Evolutionary conservation across 2,113 vertebrate species (phyloP).

Genomic region (Pseudolaguvia tuberculata): DNA sequence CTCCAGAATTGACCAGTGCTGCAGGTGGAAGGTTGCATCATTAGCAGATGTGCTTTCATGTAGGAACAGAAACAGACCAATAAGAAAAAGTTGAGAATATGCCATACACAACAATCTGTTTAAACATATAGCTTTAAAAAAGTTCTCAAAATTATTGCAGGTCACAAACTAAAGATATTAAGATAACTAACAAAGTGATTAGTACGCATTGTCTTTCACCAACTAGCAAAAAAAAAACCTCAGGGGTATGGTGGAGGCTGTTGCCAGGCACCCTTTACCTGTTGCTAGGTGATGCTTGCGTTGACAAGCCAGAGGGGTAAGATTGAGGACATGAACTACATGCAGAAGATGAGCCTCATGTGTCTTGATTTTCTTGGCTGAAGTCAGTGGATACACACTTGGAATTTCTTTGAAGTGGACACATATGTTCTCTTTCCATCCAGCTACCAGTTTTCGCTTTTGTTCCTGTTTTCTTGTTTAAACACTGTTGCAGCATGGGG

Average conservation of each 20-base stretch:
- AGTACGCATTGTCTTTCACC: slow-evolving; percentile 29
- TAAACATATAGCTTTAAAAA: neutral
- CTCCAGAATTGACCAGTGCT: neutral
- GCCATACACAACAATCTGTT: neutral
- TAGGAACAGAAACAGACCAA: neutral
- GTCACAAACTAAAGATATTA: slow-evolving; percentile 19
- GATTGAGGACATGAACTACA: slow-evolving; percentile 43
- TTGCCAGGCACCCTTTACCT: slow-evolving; percentile 61
- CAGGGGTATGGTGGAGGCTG: slow-evolving; percentile 43
- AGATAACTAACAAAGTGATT: slow-evolving; percentile 31
- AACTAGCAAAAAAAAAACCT: slow-evolving; percentile 29
- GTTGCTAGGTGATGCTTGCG: slow-evolving; percentile 62
- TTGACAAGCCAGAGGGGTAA: slow-evolving; percentile 43
- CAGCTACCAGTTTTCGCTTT: neutral
- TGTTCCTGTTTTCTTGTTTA: neutral
- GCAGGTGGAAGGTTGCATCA: slow-evolving; percentile 11
- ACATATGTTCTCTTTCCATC: slow-evolving; percentile 17
- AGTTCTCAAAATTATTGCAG: neutral
- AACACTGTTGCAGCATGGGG: neutral
- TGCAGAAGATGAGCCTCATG: slow-evolving; percentile 33
- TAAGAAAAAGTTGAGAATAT: neutral
- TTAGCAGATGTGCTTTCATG: neutral
- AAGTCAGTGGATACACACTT: slow-evolving; percentile 11
- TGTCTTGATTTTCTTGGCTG: slow-evolving; percentile 4
- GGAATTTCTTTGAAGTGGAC: slow-evolving; percentile 4